Evolutionary conservation across 2,113 vertebrate genomes (phyloP).

Genomic region (Pedionomus torquatus): DNA sequence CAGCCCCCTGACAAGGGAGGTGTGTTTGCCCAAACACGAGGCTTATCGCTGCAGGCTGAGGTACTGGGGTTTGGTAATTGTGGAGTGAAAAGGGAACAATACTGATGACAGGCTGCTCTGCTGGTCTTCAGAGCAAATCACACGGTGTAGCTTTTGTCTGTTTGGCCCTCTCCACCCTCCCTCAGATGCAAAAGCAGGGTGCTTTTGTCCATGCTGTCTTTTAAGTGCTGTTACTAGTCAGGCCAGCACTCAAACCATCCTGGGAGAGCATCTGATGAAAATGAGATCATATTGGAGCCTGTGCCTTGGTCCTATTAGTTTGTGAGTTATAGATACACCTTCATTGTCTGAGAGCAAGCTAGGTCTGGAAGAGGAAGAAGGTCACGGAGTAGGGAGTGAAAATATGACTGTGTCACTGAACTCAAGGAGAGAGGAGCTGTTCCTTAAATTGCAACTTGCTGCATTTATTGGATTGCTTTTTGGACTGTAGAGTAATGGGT

Average conservation of each 20-base stretch:
- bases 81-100: background rate
- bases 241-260: background rate
- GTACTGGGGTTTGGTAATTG: background rate
- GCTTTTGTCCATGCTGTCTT: background rate
- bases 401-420: background rate
- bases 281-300: background rate
- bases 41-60: background rate
- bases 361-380: background rate
- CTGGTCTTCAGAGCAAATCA: background rate
- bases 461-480: background rate
- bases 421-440: background rate
- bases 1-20: background rate
- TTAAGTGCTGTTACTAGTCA: background rate
- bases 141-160: background rate
- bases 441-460: background rate
- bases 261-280: background rate
- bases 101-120: background rate
- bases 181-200: background rate
- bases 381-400: background rate
- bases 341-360: background rate
- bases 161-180: background rate
- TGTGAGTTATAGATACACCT: background rate
- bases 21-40: background rate
- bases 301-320: background rate
- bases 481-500: background rate